Evolutionary conservation across 2,888 invertebrate species (phyloP).

Genomic region (Drosophila prostipennis): DNA sequence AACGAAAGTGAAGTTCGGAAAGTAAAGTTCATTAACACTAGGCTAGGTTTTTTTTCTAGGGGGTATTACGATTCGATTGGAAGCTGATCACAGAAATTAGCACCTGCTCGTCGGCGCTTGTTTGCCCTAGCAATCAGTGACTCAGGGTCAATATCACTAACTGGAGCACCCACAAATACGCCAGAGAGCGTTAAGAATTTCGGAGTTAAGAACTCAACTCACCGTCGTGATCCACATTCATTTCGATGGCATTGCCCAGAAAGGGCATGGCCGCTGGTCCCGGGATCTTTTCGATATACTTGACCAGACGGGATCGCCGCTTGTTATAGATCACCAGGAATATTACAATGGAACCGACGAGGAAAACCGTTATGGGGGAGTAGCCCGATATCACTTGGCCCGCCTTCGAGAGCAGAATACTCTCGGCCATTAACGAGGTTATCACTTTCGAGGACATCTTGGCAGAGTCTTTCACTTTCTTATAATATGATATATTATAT

Average conservation of each 20-base stretch:
- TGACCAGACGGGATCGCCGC: conserved; percentile 83
- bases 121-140: conserved; percentile 55
- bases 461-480: conserved; percentile 15
- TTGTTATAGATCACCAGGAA: conserved; percentile 82
- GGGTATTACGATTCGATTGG: conserved; percentile 5
- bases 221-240: conserved; percentile 87
- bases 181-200: not conserved
- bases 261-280: conserved; percentile 87
- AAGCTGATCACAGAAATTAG: conserved; percentile 59
- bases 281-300: conserved; percentile 86
- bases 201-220: conserved; percentile 56
- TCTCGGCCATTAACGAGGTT: conserved; percentile 78
- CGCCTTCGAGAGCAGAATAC: conserved; percentile 80
- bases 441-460: conserved; percentile 80
- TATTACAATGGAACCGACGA: conserved; percentile 69
- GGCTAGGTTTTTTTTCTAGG: not conserved
- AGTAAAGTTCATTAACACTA: conserved; percentile 66
- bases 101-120: conserved; percentile 52
- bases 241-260: conserved; percentile 87
- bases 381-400: conserved; percentile 79
- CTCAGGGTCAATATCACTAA: conserved; percentile 64
- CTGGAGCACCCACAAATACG: conserved; percentile 20
- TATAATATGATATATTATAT: too few species aligned
- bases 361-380: conserved; percentile 81
- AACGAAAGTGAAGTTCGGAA: conserved; percentile 47